Conservation (phyloP, 1,140 invertebrate genomes). For the Hycleus cichorii region DNA sequence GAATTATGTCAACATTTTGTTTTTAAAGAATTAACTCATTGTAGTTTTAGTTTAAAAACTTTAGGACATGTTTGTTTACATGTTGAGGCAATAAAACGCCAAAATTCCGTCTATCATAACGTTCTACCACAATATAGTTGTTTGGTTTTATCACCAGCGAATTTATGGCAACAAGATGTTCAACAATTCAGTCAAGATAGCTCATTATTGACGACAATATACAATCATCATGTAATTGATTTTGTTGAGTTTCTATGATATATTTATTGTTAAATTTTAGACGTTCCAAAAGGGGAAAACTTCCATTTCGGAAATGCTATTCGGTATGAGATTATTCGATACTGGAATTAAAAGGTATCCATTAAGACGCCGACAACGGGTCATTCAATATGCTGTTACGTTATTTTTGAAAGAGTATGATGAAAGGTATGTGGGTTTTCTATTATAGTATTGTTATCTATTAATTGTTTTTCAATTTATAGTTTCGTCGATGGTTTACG, state of each 20-base stretch:
- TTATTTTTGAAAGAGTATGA: conserved; percentile 78
- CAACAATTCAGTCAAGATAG: conserved; percentile 68
- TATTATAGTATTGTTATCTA: conserved; percentile 5
- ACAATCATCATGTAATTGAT: conserved; percentile 66
- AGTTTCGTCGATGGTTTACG: conserved; percentile 73
- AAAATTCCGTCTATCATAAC: conserved; percentile 44
- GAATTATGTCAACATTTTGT: no score
- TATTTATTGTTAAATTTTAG: conserved; percentile 40
- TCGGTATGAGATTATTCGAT: conserved; percentile 84
- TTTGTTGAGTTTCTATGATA: background rate
- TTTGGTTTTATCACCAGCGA: conserved; percentile 86
- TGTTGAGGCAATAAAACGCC: conserved; percentile 66
- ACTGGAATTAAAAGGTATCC: conserved; percentile 85
- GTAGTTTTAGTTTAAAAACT: conserved; percentile 41
- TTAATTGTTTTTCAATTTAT: conserved; percentile 35
- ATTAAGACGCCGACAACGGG: conserved; percentile 67
- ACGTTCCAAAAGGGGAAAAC: conserved; percentile 70
- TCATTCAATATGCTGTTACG: conserved; percentile 85
- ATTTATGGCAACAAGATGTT: conserved; percentile 82
- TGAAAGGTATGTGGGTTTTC: conserved; percentile 50
- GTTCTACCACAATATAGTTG: conserved; percentile 87
- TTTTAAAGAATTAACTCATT: background rate
- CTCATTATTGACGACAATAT: conserved; percentile 72
- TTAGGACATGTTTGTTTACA: conserved; percentile 79
- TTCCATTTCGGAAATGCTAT: conserved; percentile 81